Base-by-base conservation (phyloP, 1,140 invertebrate species). In the Nebria ingens region DNA sequence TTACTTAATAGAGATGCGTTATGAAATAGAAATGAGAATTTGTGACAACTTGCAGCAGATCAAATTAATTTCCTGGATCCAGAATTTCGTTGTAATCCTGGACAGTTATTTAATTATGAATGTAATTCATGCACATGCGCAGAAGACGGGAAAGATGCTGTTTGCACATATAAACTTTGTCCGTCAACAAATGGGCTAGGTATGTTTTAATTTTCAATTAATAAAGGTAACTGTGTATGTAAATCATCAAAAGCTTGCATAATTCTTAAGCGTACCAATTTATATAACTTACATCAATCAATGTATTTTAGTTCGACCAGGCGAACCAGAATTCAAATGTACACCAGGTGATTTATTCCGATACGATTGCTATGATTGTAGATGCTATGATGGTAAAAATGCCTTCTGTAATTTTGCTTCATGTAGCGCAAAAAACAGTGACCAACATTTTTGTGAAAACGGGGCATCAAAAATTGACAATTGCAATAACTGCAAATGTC, bases 91-190 rank as follows among this genome's bases (percentile, higher is more conserved):
- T 75, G 74, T 56, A 58, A 57, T 9, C 66, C 73, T 2, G 71
- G 73, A 19, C 59, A 71, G 17, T 58, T 71, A 0, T 76, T 75
- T 52, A 69, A 66, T 38, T 67, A 71, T 4, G 69, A 69, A 13
- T 77, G 75, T 51, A 76, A 77, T 56, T 63, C 69, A 4, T 77
- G 75, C 51, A 65, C 72, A 0, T 77, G 75, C 56, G 69, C 72
- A 15, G 65, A 66, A 19, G 72, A 74, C 56, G 73, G 75, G 0
- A 62, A 71, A 15, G 70, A 71, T 15, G 69, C 61, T 55, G 68
- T 68, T 54, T 78, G 76, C 61, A 71, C 72, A 0, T 59, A 65
- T 15, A 70, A 59, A 45, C 15, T 54, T 1, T 63, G 59, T 57
- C 40, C 40, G 4, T 12, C 6, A 4, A 3, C 9, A 6, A 45